Evolutionary conservation across 2,113 vertebrate genomes (phyloP).

Genomic region (Muntiacus muntjak): DNA sequence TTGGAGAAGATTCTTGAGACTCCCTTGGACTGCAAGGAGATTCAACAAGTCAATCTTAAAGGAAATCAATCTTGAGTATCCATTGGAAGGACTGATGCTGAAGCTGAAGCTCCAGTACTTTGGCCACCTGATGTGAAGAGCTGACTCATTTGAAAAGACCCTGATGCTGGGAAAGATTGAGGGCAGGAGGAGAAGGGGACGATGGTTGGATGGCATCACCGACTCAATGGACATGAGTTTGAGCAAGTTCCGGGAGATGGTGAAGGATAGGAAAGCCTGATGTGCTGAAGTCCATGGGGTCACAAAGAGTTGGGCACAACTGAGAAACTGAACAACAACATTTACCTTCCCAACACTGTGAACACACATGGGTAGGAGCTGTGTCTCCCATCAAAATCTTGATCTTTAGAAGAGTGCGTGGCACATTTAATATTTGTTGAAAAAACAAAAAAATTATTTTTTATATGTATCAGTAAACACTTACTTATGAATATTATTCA

Average conservation of each 20-base stretch:
- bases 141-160: background rate
- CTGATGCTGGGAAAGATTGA: background rate
- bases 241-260: background rate
- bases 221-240: background rate
- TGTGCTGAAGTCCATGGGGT: background rate
- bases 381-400: background rate
- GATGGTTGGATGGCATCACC: background rate
- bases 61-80: background rate
- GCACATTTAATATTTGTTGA: background rate
- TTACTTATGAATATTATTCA: background rate
- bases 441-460: background rate
- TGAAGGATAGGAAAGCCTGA: background rate
- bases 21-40: background rate
- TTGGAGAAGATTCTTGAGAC: background rate
- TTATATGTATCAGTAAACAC: background rate
- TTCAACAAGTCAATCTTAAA: background rate
- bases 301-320: background rate
- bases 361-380: background rate
- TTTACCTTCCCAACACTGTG: background rate
- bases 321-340: accelerated
- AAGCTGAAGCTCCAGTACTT: background rate
- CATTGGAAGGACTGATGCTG: background rate
- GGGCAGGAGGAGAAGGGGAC: background rate
- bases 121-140: background rate
- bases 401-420: background rate